A percentile compares a stretch with the other conserved stretches of the same genome.
phyloP scores from a whole-genome alignment of 1,140 invertebrate genomes.

The Bradysia coprophila region DNA sequence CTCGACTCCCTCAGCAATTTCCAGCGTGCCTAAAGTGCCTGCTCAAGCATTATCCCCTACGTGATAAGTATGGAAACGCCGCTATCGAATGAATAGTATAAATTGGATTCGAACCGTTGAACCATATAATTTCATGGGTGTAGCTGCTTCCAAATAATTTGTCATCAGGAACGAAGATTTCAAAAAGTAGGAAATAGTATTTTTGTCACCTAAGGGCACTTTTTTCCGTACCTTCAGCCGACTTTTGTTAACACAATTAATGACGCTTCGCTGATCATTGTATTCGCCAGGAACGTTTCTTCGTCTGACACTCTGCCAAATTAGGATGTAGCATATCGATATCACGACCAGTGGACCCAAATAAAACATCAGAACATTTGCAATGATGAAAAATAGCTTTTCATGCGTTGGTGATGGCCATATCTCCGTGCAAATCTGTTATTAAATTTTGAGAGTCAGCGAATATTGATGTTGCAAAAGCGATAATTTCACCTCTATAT shows the following conservation, averaged over 20 bases:
- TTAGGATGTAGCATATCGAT: constrained; percentile 32
- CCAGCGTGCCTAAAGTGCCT: too few relatives aligned
- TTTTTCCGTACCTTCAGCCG: constrained; percentile 12
- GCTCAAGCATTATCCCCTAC: too few relatives aligned
- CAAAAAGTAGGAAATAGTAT: too few relatives aligned
- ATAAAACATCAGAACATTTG: constrained; percentile 36
- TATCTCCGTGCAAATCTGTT: constrained; percentile 24
- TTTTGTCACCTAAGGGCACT: background rate
- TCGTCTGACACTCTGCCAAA: constrained; percentile 26
- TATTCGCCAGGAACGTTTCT: constrained; percentile 15
- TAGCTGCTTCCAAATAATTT: background rate
- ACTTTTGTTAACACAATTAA: constrained; percentile 8
- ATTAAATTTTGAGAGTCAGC: background rate
- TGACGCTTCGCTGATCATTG: constrained; percentile 3
- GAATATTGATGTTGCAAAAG: background rate
- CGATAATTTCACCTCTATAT: constrained; percentile 2
- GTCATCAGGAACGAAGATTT: background rate
- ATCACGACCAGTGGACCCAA: constrained; percentile 32
- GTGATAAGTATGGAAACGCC: too few relatives aligned
- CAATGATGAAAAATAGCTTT: constrained; percentile 32
- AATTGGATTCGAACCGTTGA: too few relatives aligned
- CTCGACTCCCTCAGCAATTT: too few relatives aligned
- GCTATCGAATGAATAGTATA: too few relatives aligned
- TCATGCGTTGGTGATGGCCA: constrained; percentile 27
- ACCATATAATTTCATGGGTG: too few relatives aligned